Base-by-base conservation (phyloP, 2,888 invertebrate species). In the Eristalinus sepulchralis region DNA sequence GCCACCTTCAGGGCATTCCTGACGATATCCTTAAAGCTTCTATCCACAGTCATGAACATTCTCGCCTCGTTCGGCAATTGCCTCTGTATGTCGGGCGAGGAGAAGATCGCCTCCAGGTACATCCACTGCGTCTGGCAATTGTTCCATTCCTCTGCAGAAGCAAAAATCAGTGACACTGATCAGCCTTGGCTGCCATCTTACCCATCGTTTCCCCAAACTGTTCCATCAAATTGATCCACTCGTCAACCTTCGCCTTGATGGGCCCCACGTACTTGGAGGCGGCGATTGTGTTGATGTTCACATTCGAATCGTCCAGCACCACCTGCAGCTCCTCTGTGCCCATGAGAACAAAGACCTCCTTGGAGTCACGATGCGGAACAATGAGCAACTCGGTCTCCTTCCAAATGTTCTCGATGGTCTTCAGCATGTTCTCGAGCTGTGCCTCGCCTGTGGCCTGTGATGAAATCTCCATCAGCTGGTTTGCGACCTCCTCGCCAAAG, bases 61-160 rank as follows among this genome's bases (percentile, higher is more conserved):
- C 96, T 96, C 0, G 98, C 97, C 92, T 98, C 98, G 89, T 96
- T 95, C 0, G 98, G 98, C 90, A 98, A 93, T 91, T 98, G 98
- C 13, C 97, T 95, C 91, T 98, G 97, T 89, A 98, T 98, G 90
- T 98, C 98, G 0, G 98, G 97, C 0, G 98, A 98, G 9, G 97
- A 96, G 92, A 98, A 98, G 90, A 98, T 98, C 0, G 98, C 97
- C 92, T 98, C 98, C 89, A 98, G 93, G 91, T 98, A 98, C 53
- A 98, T 94, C 98, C 98, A 98, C n/a, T 96, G 96, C 89, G 96
- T 96, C 92, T 98, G 98, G 89, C 98, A 97, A 81, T 95, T 94
- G 89, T 94, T 94, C 98, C 98, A 98, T 91, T 96, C 97, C 91
- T 98, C 98, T 97, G 59, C n/a, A n/a, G 2, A 34, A 71, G 55